These are phyloP conservation scores for Diphyllodes magnificus DNA, from an alignment of 2,113 vertebrate species.

Conservation along the genomic window DNA sequence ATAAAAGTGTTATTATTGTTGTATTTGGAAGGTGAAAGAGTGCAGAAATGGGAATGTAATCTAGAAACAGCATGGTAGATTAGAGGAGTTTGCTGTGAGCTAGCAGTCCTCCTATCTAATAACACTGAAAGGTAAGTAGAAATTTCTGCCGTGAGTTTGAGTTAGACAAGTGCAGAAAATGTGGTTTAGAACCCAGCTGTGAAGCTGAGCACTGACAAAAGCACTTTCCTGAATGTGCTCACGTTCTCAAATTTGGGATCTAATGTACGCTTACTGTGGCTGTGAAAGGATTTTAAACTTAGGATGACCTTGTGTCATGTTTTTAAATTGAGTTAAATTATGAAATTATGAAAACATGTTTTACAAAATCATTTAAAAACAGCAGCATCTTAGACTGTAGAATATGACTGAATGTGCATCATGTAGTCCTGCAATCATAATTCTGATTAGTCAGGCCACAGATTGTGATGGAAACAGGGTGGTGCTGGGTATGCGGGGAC, in stretches of 20 bases:
- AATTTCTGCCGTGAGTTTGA: not conserved
- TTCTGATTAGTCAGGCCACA: not conserved
- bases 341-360: not conserved
- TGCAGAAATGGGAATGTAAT: not conserved
- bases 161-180: not conserved
- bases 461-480: not conserved
- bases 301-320: not conserved
- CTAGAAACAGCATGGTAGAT: not conserved
- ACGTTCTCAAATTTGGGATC: not conserved
- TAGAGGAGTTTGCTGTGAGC: not conserved
- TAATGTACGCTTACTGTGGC: not conserved
- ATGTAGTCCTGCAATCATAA: not conserved
- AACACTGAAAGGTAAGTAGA: not conserved
- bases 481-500: not conserved
- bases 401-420: rapidly evolving
- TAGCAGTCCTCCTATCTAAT: not conserved
- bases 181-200: not conserved
- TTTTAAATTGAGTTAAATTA: not conserved
- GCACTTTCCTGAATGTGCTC: not conserved
- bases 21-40: not conserved
- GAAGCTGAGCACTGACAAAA: not conserved
- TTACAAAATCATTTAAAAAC: not conserved
- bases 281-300: not conserved
- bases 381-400: not conserved
- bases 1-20: not conserved